phyloP scores from a whole-genome alignment of 2,888 invertebrate genomes.

The Torymus aiolomorphi region DNA sequence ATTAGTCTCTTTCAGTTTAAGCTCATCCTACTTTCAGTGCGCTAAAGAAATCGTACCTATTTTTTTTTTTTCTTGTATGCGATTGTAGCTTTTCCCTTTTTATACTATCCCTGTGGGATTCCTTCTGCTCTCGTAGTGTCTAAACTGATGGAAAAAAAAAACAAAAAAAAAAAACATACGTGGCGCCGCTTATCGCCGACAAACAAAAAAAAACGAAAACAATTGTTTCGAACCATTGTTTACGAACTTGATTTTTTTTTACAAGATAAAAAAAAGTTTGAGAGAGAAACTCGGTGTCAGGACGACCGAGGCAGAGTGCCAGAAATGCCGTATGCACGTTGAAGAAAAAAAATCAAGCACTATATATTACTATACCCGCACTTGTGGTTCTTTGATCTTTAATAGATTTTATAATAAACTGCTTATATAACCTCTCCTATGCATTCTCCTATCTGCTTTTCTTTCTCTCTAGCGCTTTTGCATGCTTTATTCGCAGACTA shows the following conservation, averaged over 20 bases:
- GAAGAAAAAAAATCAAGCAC: constrained; percentile 24
- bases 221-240: constrained; percentile 33
- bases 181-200: constrained; percentile 26
- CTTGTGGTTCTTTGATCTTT: constrained; percentile 51
- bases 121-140: constrained; percentile 42
- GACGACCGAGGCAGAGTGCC: constrained; percentile 38
- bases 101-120: constrained; percentile 36
- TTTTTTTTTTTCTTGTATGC: constrained; percentile 27
- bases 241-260: constrained; percentile 29
- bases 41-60: constrained; percentile 42
- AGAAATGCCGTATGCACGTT: constrained; percentile 43
- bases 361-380: constrained; percentile 32
- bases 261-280: neutral
- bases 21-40: constrained; percentile 14
- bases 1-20: constrained; percentile 26
- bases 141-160: constrained; percentile 15
- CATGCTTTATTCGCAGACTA: constrained; percentile 21
- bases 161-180: too few relatives aligned
- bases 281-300: constrained; percentile 15
- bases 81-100: constrained; percentile 34
- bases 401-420: constrained; percentile 57
- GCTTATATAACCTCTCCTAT: constrained; percentile 50
- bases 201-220: constrained; percentile 16
- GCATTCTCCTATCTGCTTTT: constrained; percentile 39
- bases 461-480: constrained; percentile 15